Base-by-base conservation (phyloP, 2,888 invertebrate genomes). In the Pollenia amentaria region DNA sequence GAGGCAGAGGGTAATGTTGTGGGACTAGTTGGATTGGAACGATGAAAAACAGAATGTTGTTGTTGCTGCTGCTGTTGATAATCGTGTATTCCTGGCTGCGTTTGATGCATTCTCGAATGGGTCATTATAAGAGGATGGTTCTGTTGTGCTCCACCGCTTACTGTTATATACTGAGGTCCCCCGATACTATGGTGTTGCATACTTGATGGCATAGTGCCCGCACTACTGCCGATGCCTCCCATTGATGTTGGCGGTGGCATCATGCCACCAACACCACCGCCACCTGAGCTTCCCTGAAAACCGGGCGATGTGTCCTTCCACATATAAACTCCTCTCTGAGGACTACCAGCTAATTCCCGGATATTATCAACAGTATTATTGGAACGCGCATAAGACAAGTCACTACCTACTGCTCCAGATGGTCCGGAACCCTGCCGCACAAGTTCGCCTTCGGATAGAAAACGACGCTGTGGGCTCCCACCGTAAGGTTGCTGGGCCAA, bases 361-460 rank as follows among this genome's bases (percentile, higher is more conserved):
- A 97, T 97, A 93, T 97, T 97, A 93, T 97, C 97, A 88, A 96
- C 97, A 78, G 96, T 96, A 93, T 96, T 96, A 94, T 95, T 97
- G 88, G 95, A 95, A 86, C 96, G 94, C 1, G 96, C 95, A 91
- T 96, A 96, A 2, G 95, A 94, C 85, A 96, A 94, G 90, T 96
- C 96, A 67, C 89, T 90, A n/a, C 76, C 76, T 38, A 76, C 10
- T 11, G 83, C 29, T 7, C 84, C 87, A 18, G 76, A 53, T 42
- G 76, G 48, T 11, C 80, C 87, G 11, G 88, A 90, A 81, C 95
- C 94, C 90, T 96, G 95, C 89, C 97, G 95, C 89, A 96, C 95
- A 91, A 97, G 94, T 94, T 97, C 96, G 89, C 97, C 96, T 94
- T 98, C 96, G 89, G 96, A 96, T 92, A 97, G 95, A 93, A 97